Base-by-base conservation (phyloP, 2,888 invertebrate species). In the Tromatobia lineatoria region DNA sequence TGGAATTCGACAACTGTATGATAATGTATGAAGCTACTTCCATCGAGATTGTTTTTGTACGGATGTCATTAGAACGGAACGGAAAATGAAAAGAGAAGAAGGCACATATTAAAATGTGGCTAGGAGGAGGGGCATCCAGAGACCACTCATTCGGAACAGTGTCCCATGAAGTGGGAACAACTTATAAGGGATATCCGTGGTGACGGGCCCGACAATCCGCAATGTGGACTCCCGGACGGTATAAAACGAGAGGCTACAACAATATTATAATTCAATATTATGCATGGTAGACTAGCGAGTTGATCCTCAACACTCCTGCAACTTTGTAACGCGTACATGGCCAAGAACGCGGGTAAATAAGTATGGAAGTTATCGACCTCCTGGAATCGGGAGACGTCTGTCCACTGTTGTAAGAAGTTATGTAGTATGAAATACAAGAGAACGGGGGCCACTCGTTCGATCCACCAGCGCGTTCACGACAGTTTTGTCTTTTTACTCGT, bases 171-270 rank as follows among this genome's bases (percentile, higher is more conserved):
- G 73, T 64, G 50, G 52, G 57, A 70, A 59, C n/a, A 11, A 38
- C 42, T 29, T 54, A 23, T 42, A 25, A 76, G 52, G 76, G 54
- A 76, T 57, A 76, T 76, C 25, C 7, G 23, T 45, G 52, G 75
- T 52, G 75, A 76, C 76, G 76, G 75, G 64, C 54, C 75, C 38
- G 75, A 54, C 52, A 52, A 75, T 75, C 52, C 75, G 52, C 52
- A 23, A 64, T 75, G 38, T 42, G 89, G 83, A 85, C 77, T 69
- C 52, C 70, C 13, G 80, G 67, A 81, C 85, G 88, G 87, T 47
- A 29, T 25, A 25, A 25, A 57, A 42, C 70, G 38, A 18, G 20
- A 25, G 11, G 45, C 59, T 45, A 54, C 67, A 54, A 61, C 61
- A 70, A 25, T 78, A 61, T 78, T 71, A 38, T 57, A 70, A 34